Evolutionary conservation across 2,797 vertebrate species (phyloP), one percentile per base, ranked within the genome.

Genomic region (Schizopygopsis malacanthus): DNA sequence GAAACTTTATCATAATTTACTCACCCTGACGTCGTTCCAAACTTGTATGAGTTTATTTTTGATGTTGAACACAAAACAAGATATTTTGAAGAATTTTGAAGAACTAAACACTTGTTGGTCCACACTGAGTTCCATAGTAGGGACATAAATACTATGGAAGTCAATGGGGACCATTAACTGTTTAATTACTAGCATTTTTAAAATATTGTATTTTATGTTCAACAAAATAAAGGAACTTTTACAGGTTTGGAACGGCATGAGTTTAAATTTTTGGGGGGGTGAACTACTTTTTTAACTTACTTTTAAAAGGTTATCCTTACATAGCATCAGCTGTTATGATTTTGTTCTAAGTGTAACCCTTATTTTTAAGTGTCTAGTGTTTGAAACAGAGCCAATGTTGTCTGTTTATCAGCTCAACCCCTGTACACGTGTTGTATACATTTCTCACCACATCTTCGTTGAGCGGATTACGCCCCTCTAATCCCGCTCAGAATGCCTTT

Each of bases 381-480:
- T 33, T 61, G 70, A 10, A 61, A 28, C 41, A n/a, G 63, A n/a
- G n/a, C 28, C 78, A 82, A 9, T 72, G 25, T 82, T 41, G 54
- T 78, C 43, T 47, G 43, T 81, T 75, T 77, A 84, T 79, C 81
- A 54, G 70, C 63, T 80, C 18, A 84, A 81, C 71, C 52, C n/a
- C 52, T 76, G 79, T 83, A 73, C 54, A 54, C 41, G 28, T 79
- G 22, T 80, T 56, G 82, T 76, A 43, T 78, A 67, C 52, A 59
- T 59, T 47, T 59, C n/a, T 82, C 37, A 59, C 70, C 4, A 50
- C 88, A 72, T 85, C 91, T 91, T 88, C 56, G 16, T 75, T 83
- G 90, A 93, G 91, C 41, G 88, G 92, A 94, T 95, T 93, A 93
- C 85, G 91, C 90, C 88, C 86, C 92, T 93, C 90, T 93, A 94